Percentiles rank a stretch among this genome's conserved stretches.
Evolutionary conservation across 1,140 invertebrate species (phyloP).

Genomic region (Drosophila burlai): DNA sequence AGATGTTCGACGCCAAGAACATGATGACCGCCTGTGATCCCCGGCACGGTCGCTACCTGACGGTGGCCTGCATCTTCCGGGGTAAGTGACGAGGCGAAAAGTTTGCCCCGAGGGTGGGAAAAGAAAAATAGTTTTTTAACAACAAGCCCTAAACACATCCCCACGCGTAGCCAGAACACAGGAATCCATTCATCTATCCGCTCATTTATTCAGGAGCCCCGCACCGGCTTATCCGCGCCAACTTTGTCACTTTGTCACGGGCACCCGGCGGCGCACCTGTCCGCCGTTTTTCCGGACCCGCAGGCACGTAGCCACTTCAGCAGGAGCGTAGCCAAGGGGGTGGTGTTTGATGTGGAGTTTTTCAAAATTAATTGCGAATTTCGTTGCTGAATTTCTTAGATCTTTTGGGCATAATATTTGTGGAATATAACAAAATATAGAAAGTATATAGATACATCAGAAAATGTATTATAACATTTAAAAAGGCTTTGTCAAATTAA

Average conservation of each 20-base stretch:
- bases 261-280: conserved; percentile 60
- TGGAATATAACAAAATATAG: not conserved
- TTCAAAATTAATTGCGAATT: no score
- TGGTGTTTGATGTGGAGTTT: not conserved
- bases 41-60: conserved; percentile 96
- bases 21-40: conserved; percentile 99
- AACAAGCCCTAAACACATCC: conserved; percentile 65
- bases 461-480: no score
- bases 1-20: conserved; percentile 96
- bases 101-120: not conserved
- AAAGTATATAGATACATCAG: not conserved
- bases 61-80: conserved; percentile 97
- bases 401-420: no score
- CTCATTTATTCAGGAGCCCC: conserved; percentile 45
- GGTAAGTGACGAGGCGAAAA: conserved; percentile 86
- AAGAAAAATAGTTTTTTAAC: conserved; percentile 82
- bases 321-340: conserved; percentile 3
- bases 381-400: not conserved
- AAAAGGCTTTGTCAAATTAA: no score
- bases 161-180: conserved; percentile 35
- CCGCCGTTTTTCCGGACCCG: conserved; percentile 18
- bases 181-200: conserved; percentile 50
- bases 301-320: conserved; percentile 53
- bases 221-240: conserved; percentile 56
- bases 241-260: conserved; percentile 82